These are phyloP conservation scores for Balearica regulorum DNA, from an alignment of 2,797 vertebrate genomes.

Conservation along the genomic window DNA sequence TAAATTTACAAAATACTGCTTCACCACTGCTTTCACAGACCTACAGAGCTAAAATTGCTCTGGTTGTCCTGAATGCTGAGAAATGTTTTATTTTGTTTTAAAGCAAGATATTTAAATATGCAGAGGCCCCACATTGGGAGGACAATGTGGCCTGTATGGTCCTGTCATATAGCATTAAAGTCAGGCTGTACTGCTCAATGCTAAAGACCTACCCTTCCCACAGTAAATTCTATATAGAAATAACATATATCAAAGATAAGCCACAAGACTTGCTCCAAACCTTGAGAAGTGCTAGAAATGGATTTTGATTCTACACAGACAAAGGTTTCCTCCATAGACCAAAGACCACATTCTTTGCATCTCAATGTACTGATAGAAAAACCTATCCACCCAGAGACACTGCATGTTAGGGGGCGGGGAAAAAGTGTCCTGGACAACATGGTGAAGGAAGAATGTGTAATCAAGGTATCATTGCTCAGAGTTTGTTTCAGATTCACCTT, in stretches of 20 bases:
- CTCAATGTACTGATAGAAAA: neutral
- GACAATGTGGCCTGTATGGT: too few species aligned
- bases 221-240: neutral
- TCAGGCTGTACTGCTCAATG: neutral
- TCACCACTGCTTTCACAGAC: neutral
- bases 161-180: neutral
- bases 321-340: neutral
- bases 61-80: neutral
- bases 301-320: neutral
- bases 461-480: neutral
- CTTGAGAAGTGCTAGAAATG: neutral
- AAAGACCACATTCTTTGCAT: neutral
- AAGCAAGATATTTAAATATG: neutral
- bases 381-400: neutral
- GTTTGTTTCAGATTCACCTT: neutral
- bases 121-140: neutral
- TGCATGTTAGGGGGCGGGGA: too few species aligned
- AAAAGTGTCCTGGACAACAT: neutral
- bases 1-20: neutral
- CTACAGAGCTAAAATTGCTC: neutral
- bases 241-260: neutral
- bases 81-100: neutral
- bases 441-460: neutral
- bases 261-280: neutral
- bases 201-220: neutral